phyloP scores from a whole-genome alignment of 2,797 vertebrate species.

The Diceros bicornis region DNA sequence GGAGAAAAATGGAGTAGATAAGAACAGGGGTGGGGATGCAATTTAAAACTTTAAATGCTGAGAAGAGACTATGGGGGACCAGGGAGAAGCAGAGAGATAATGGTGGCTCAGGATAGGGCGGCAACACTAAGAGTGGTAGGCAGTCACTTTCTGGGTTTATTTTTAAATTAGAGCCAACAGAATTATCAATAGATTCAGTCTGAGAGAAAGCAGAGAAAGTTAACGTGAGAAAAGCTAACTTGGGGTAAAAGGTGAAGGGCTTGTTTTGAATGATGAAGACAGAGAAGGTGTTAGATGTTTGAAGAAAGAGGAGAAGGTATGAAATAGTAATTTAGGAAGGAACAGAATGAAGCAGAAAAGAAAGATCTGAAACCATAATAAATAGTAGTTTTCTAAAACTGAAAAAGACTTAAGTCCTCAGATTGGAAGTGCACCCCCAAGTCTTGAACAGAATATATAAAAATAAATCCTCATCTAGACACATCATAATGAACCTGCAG shows the following conservation, averaged over 20 bases:
- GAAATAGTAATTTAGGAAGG: conserved; percentile 37
- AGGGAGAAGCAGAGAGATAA: neutral
- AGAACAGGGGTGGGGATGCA: neutral
- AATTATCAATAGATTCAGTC: neutral
- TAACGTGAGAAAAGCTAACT: neutral
- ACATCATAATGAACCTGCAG: neutral
- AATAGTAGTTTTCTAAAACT: conserved; percentile 6
- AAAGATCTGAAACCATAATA: neutral
- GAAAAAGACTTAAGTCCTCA: neutral
- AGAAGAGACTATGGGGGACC: neutral
- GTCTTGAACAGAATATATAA: neutral
- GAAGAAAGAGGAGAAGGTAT: conserved; percentile 10
- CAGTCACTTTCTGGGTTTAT: neutral
- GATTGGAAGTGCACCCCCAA: neutral
- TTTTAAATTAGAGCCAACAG: conserved; percentile 28
- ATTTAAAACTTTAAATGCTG: conserved; percentile 33
- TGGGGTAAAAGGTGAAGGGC: neutral
- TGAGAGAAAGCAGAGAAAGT: conserved; percentile 8
- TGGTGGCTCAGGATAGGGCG: neutral
- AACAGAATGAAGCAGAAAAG: neutral
- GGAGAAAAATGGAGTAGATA: neutral
- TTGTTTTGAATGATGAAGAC: neutral
- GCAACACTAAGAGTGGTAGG: neutral
- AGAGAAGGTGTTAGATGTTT: neutral
- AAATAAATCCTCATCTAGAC: neutral